Evolutionary conservation across 2,113 vertebrate species (phyloP).

Genomic region (Forbesichthys papilliferus): DNA sequence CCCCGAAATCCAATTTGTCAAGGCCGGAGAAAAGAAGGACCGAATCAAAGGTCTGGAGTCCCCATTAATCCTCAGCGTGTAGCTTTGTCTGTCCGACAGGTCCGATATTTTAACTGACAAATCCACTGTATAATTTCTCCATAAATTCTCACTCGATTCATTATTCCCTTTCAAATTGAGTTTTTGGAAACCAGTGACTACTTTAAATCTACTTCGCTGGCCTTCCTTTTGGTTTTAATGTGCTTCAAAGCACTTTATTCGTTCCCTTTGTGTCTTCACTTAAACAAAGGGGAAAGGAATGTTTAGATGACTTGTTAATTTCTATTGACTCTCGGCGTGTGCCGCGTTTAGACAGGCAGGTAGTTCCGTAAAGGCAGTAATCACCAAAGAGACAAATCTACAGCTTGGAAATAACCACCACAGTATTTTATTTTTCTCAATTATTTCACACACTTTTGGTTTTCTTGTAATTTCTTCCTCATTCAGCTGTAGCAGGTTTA

Average conservation of each 20-base stretch:
- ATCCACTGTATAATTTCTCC: slow-evolving; percentile 99
- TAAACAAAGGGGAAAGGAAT: slow-evolving; percentile 94
- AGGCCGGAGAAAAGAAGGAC: slow-evolving; percentile 97
- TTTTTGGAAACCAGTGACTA: slow-evolving; percentile 95
- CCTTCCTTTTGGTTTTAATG: slow-evolving; percentile 89
- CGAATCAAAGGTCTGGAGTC: slow-evolving; percentile 98
- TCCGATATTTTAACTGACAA: slow-evolving; percentile 99
- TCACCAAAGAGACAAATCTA: slow-evolving; percentile 92
- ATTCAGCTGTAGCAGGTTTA: slow-evolving; percentile 2
- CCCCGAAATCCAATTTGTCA: slow-evolving; percentile 99
- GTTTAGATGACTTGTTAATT: slow-evolving; percentile 99
- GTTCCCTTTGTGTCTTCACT: slow-evolving; percentile 83
- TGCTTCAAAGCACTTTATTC: slow-evolving; percentile 98
- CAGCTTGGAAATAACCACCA: slow-evolving; percentile 73
- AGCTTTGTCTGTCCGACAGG: slow-evolving; percentile 98
- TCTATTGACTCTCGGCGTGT: slow-evolving; percentile 99
- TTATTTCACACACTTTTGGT: slow-evolving; percentile 70
- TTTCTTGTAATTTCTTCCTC: slow-evolving; percentile 69
- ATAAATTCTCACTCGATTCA: slow-evolving; percentile 97
- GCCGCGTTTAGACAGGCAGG: slow-evolving; percentile 98
- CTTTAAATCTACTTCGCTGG: slow-evolving; percentile 99
- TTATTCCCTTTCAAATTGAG: slow-evolving; percentile 91
- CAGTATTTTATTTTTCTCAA: slow-evolving; percentile 76
- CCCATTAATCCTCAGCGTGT: slow-evolving; percentile 99
- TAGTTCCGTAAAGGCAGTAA: slow-evolving; percentile 91